Percentiles rank a stretch among this genome's conserved stretches.
These are phyloP conservation scores for Eurypyga helias DNA, from an alignment of 2,113 vertebrate species.

Conservation along the genomic window DNA sequence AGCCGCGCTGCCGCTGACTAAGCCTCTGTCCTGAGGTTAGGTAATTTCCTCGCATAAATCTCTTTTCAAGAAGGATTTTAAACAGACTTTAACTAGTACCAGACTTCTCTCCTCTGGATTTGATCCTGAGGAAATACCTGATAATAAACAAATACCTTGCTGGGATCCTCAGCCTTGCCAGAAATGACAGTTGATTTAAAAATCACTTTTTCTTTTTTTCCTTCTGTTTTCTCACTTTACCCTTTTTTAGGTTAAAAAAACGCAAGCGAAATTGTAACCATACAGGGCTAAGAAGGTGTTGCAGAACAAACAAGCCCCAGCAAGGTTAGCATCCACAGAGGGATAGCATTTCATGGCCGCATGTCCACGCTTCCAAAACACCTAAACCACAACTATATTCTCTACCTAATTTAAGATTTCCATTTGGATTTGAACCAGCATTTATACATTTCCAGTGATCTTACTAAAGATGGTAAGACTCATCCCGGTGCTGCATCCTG, in stretches of 20 bases:
- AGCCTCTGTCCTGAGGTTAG: constrained; percentile 42
- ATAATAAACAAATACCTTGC: constrained; percentile 68
- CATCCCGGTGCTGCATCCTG: neutral
- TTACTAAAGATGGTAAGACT: neutral
- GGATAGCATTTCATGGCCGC: neutral
- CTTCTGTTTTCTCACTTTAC: constrained; percentile 46
- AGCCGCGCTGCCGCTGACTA: constrained; percentile 39
- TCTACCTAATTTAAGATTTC: neutral
- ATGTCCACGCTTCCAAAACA: neutral
- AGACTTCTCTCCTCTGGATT: constrained; percentile 37
- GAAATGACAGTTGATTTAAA: constrained; percentile 53
- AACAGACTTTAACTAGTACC: constrained; percentile 42
- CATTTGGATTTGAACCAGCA: neutral
- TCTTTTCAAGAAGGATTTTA: constrained; percentile 40
- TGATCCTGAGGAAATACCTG: constrained; percentile 48
- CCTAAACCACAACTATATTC: neutral
- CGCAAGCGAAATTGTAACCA: neutral
- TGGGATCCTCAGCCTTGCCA: constrained; percentile 43
- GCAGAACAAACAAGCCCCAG: constrained; percentile 1
- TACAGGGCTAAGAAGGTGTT: neutral
- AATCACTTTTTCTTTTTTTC: neutral
- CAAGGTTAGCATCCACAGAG: accelerated
- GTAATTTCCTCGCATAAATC: constrained; percentile 72
- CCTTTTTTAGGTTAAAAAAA: neutral
- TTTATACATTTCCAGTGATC: neutral